Percentiles rank a stretch among this genome's conserved stretches.
Conservation (phyloP, 2,888 invertebrate species). For the Cantharis lateralis region DNA sequence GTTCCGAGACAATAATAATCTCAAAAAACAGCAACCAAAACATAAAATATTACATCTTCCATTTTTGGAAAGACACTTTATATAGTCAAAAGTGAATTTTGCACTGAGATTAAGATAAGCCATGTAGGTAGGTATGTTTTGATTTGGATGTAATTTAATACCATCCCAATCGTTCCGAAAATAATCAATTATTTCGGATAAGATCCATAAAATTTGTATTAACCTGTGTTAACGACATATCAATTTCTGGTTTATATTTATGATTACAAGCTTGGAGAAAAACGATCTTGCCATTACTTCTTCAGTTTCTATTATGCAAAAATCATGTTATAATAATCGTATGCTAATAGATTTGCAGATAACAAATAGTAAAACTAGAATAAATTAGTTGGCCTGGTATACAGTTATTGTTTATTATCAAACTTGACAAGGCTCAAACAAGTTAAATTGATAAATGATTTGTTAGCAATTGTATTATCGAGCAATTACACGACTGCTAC, state of each 20-base stretch:
- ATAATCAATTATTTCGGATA: neutral
- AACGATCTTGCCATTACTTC: conserved; percentile 7
- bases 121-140: neutral
- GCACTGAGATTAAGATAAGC: neutral
- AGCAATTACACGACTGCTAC: neutral
- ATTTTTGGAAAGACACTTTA: neutral
- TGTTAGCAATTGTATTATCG: neutral
- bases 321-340: neutral
- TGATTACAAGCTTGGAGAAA: neutral
- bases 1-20: neutral
- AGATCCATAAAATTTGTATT: neutral
- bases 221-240: neutral
- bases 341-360: conserved; percentile 1
- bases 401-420: conserved; percentile 4
- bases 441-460: neutral
- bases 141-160: neutral
- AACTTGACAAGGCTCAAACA: neutral
- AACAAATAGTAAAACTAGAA: neutral
- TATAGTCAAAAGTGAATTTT: neutral
- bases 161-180: neutral
- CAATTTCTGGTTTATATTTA: neutral
- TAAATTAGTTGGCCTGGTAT: neutral
- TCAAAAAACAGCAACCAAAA: neutral
- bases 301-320: conserved; percentile 1
- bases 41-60: neutral